These are phyloP conservation scores for Egretta garzetta DNA, from an alignment of 2,113 vertebrate species.

Conservation along the genomic window DNA sequence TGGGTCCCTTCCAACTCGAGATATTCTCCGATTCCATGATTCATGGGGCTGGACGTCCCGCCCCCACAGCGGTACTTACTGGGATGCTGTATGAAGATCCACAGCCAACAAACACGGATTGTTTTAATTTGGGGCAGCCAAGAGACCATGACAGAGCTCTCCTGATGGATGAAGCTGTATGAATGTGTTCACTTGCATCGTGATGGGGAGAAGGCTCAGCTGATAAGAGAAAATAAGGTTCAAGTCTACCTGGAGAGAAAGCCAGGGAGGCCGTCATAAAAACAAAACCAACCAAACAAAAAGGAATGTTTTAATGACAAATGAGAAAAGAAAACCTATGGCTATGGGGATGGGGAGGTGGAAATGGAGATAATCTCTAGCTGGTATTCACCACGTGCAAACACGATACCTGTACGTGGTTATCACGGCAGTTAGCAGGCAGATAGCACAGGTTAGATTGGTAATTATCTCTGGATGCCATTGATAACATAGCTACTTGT, in stretches of 20 bases:
- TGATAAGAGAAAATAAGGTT: neutral
- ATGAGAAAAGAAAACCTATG: neutral
- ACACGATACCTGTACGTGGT: accelerated
- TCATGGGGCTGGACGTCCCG: accelerated
- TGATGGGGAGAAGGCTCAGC: neutral
- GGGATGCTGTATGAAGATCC: accelerated
- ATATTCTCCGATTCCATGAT: too few relatives aligned
- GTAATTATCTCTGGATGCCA: neutral
- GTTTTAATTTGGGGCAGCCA: neutral
- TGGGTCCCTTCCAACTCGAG: too few relatives aligned
- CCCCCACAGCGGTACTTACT: neutral
- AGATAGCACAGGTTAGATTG: too few relatives aligned
- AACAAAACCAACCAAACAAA: too few relatives aligned
- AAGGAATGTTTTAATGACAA: neutral
- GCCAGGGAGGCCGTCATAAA: too few relatives aligned
- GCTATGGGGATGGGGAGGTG: neutral
- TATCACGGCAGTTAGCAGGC: accelerated
- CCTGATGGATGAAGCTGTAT: accelerated
- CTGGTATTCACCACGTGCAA: neutral
- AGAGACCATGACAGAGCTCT: accelerated
- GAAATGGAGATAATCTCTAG: neutral
- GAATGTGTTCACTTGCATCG: accelerated
- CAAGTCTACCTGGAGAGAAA: neutral
- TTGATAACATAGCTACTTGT: too few relatives aligned
- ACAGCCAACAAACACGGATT: neutral